These are phyloP conservation scores for Oncorhynchus kisutch DNA, from an alignment of 2,113 vertebrate species.

Conservation along the genomic window DNA sequence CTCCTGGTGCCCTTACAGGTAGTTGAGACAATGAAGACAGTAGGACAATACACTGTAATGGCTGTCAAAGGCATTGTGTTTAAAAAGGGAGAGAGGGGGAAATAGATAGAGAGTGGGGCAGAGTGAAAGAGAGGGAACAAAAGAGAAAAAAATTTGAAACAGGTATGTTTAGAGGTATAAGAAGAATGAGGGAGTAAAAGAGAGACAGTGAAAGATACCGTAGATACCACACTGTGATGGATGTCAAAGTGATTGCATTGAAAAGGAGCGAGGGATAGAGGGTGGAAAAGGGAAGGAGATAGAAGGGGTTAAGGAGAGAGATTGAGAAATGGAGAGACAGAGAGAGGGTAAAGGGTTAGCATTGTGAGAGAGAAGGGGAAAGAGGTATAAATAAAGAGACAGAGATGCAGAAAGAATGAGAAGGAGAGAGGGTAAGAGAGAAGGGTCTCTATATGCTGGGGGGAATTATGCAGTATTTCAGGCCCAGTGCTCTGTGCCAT, in stretches of 20 bases:
- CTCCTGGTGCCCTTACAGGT: conserved; percentile 12
- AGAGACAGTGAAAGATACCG: neutral
- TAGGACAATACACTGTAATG: neutral
- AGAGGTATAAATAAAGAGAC: neutral
- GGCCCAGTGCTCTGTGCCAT: conserved; percentile 55
- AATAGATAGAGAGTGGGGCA: conserved; percentile 9
- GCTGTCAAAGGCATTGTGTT: neutral
- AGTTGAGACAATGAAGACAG: neutral
- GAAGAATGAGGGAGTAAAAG: neutral
- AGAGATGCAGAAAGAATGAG: conserved; percentile 26
- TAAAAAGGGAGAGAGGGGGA: neutral
- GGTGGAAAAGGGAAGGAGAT: neutral
- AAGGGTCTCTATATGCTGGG: conserved; percentile 43
- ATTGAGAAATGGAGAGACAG: neutral
- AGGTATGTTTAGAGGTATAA: conserved; percentile 11
- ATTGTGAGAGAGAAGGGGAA: neutral
- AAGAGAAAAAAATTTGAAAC: conserved; percentile 12
- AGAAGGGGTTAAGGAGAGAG: neutral
- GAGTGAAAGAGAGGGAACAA: conserved; percentile 27
- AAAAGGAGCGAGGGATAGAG: neutral
- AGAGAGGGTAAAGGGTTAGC: conserved; percentile 39
- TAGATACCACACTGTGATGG: neutral
- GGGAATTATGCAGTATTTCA: conserved; percentile 50
- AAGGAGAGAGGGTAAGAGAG: conserved; percentile 43
- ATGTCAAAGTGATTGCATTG: neutral